Evolutionary conservation across 53 echinoderm and acorn worm species (phyloP).

Genomic region (Pentamera pediparva): DNA sequence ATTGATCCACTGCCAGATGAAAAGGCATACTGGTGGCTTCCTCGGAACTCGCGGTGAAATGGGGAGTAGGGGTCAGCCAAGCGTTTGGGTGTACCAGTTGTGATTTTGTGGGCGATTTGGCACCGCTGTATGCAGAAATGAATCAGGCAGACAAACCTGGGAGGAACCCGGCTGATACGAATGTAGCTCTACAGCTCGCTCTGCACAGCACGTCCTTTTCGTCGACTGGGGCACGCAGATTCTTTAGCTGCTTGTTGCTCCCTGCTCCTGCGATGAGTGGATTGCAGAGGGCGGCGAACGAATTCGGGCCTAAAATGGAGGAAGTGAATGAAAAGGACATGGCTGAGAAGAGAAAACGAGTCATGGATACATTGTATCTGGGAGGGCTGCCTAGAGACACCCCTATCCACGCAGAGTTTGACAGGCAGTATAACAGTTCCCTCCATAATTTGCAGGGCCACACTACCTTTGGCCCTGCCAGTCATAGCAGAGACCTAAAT

Average conservation of each 20-base stretch:
- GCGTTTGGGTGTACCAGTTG: not conserved
- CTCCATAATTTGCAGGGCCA: constrained; percentile 20
- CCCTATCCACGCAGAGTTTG: constrained; percentile 27
- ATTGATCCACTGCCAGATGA: not conserved
- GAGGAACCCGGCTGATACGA: not conserved
- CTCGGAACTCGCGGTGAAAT: not conserved
- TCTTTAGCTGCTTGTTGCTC: not conserved
- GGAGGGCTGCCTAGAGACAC: constrained; percentile 1
- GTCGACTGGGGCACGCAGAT: not conserved
- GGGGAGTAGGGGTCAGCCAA: not conserved
- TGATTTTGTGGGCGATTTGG: not conserved
- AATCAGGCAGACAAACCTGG: not conserved
- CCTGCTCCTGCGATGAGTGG: not conserved
- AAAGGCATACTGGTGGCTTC: not conserved
- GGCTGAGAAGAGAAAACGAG: not conserved
- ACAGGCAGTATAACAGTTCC: constrained; percentile 28
- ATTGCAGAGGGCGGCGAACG: constrained; percentile 7
- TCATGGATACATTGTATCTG: constrained; percentile 28
- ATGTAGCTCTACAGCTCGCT: not conserved
- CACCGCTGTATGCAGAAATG: not conserved
- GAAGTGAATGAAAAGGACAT: constrained; percentile 15
- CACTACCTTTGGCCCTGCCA: constrained; percentile 39
- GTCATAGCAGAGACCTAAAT: constrained; percentile 32
- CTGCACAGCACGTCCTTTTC: not conserved
- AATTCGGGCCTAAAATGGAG: constrained; percentile 4